Evolutionary conservation across 2,888 invertebrate species (phyloP), one percentile per base, ranked within the genome.

Genomic region (Synergus laeviventris): DNA sequence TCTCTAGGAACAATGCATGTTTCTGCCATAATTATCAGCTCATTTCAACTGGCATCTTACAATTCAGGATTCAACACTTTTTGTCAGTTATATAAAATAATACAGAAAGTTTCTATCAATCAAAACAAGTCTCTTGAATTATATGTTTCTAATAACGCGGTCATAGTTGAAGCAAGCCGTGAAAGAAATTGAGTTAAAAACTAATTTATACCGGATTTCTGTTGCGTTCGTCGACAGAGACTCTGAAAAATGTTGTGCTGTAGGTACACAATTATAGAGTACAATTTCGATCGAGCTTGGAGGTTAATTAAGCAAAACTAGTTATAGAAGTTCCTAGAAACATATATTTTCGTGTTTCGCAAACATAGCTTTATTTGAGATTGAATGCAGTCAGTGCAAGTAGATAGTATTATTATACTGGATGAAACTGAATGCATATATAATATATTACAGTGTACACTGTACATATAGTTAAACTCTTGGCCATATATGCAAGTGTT

Each of bases 231-330:
- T n/a, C 2, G 49, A 1, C 4, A 49, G 49, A 7, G n/a, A 16
- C 49, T n/a, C 9, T 49, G n/a, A 49, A 49, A 49, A 49, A 49
- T 49, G 49, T 8, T 49, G n/a, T n/a, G 49, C 49, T 8, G 49
- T 49, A n/a, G 9, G n/a, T 62, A 38, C 18, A 1, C 62, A 62
- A 39, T 62, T 62, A 38, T 18, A 62, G 38, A 62, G 62, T 62
- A 21, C 42, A 42, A 64, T 64, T 49, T 49, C 49, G n/a, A 42
- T 64, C 18, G 21, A 64, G 64, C 49, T 64, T 7, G 14, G 42
- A 21, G 64, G 64, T 64, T 64, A 42, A 64, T 64, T 64, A 42
- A 21, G 39, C 42, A 64, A 42, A 64, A 64, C 64, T 64, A 42
- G 64, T 64, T 64, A 64, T 14, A 38, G 42, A 64, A 64, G 64